These are phyloP conservation scores for Uropsilus gracilis DNA, from an alignment of 2,113 vertebrate genomes.

Conservation along the genomic window DNA sequence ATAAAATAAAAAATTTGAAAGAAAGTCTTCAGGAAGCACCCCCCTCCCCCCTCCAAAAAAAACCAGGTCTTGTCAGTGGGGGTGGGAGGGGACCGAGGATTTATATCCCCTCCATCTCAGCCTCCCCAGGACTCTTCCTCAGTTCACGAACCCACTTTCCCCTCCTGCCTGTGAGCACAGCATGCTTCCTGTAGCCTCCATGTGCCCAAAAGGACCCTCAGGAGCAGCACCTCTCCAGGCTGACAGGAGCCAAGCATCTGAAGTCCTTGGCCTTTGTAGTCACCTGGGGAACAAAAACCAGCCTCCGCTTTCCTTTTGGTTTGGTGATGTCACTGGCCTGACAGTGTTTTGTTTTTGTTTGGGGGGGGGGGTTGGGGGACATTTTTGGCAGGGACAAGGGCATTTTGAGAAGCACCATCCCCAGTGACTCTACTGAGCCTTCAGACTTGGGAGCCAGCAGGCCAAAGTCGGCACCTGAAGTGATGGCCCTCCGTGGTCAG, in stretches of 20 bases:
- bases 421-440: rapidly evolving
- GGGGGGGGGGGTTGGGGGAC: no score
- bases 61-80: no score
- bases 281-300: background rate
- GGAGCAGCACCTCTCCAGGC: no score
- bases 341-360: no score
- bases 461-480: background rate
- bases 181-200: background rate
- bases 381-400: background rate
- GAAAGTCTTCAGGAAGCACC: no score
- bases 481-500: background rate
- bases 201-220: no score
- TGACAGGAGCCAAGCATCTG: no score
- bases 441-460: background rate
- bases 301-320: background rate
- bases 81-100: no score
- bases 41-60: no score
- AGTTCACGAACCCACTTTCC: background rate
- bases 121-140: background rate
- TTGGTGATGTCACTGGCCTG: background rate
- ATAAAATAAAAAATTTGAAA: no score
- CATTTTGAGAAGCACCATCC: background rate
- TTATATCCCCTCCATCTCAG: background rate
- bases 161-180: background rate
- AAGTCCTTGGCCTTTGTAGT: background rate